Evolutionary conservation across 2,797 vertebrate genomes (phyloP).

Genomic region (Cossypha heuglini): DNA sequence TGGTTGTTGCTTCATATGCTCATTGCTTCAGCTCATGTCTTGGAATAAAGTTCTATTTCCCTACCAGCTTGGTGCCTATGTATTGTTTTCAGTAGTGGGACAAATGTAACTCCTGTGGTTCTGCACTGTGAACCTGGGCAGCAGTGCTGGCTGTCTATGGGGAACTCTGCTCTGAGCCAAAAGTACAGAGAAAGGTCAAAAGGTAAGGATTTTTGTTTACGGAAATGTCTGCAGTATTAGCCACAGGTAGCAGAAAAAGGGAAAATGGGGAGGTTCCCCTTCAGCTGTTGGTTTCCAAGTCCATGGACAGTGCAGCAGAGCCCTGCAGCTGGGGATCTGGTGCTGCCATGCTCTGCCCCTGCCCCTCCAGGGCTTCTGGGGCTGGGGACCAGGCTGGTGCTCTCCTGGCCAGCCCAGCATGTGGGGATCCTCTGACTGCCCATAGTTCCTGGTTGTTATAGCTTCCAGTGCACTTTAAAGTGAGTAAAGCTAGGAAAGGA

Average conservation of each 20-base stretch:
- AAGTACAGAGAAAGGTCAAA: slow-evolving; percentile 22
- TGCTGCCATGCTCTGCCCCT: not conserved
- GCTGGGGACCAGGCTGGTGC: not conserved
- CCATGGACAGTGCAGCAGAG: not conserved
- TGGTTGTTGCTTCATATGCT: slow-evolving; percentile 28
- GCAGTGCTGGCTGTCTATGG: not conserved
- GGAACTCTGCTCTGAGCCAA: slow-evolving; percentile 3
- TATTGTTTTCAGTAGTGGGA: slow-evolving; percentile 10
- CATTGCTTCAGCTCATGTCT: slow-evolving; percentile 24
- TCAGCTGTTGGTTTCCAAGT: not conserved
- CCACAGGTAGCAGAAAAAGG: not conserved
- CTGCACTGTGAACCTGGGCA: not conserved
- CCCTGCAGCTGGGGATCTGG: not conserved
- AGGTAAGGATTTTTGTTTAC: not conserved
- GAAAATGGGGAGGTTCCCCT: not conserved
- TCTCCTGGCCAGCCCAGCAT: not conserved
- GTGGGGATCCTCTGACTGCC: accelerated
- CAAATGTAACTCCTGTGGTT: accelerated
- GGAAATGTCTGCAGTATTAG: not conserved
- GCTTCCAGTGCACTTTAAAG: not conserved
- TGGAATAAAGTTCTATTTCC: slow-evolving; percentile 61
- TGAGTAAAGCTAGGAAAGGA: not conserved
- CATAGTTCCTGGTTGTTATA: accelerated
- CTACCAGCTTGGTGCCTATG: not conserved
- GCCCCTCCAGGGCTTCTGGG: not conserved